Evolutionary conservation across 1,140 invertebrate genomes (phyloP).

Genomic region (Drosophila fuyamai): DNA sequence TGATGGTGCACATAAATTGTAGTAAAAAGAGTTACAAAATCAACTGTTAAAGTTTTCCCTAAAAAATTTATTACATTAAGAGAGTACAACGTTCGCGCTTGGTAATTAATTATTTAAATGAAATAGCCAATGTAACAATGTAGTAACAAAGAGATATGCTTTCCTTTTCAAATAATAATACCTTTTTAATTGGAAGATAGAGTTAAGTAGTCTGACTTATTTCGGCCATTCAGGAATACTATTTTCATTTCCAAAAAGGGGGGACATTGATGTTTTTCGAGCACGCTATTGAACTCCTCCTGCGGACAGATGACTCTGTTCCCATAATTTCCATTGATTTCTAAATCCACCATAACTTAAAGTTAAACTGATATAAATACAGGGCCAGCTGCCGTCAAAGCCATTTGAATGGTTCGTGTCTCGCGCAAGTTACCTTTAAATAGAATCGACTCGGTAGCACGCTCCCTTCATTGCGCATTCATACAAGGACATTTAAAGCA

Average conservation of each 20-base stretch:
- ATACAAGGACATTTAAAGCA: conserved; percentile 82
- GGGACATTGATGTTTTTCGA: not conserved
- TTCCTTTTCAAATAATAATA: too few relatives aligned
- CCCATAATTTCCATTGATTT: conserved; percentile 27
- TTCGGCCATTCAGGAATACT: not conserved
- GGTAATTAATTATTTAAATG: too few relatives aligned
- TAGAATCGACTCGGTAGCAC: conserved; percentile 33
- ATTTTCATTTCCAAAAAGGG: too few relatives aligned
- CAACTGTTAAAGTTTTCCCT: not conserved
- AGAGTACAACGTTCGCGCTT: not conserved
- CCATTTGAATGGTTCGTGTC: conserved; percentile 28
- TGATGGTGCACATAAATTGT: conserved; percentile 21
- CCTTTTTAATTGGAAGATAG: too few relatives aligned
- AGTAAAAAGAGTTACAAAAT: not conserved
- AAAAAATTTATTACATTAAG: not conserved
- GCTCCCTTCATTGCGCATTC: conserved; percentile 61
- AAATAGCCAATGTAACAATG: too few relatives aligned
- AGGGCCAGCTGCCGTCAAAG: not conserved
- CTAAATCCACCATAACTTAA: conserved; percentile 19
- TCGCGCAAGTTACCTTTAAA: conserved; percentile 53
- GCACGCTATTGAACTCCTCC: conserved; percentile 2
- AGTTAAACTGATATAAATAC: conserved; percentile 10
- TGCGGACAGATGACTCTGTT: conserved; percentile 16
- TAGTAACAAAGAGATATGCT: too few relatives aligned
- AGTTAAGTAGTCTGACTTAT: not conserved